Percentiles rank a stretch among this genome's conserved stretches.
These are phyloP conservation scores for Melinopterus prodromus DNA, from an alignment of 2,888 invertebrate species.

Conservation along the genomic window DNA sequence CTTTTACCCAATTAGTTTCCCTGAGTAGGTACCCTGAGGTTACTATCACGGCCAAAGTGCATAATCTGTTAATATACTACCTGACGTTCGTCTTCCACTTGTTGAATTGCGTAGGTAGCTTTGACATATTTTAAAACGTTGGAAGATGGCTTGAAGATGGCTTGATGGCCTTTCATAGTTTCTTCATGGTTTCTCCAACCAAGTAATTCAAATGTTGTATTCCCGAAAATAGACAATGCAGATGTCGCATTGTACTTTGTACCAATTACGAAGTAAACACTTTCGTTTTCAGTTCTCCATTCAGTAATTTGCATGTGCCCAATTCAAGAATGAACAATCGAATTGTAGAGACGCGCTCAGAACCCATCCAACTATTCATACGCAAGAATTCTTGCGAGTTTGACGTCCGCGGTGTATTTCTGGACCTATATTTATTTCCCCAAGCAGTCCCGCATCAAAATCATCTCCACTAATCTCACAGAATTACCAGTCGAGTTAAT, in stretches of 20 bases:
- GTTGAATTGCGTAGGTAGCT: too few species aligned
- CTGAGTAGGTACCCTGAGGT: too few species aligned
- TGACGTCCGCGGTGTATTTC: not conserved
- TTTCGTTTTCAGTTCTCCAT: not conserved
- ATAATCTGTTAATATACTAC: too few species aligned
- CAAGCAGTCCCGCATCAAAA: not conserved
- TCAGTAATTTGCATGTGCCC: not conserved
- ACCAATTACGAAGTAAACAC: not conserved
- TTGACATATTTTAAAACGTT: too few species aligned
- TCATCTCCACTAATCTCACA: not conserved
- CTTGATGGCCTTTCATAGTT: too few species aligned
- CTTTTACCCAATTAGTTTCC: too few species aligned
- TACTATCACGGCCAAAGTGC: too few species aligned
- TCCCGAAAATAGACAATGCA: not conserved
- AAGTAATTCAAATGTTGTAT: too few species aligned
- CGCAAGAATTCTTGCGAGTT: not conserved
- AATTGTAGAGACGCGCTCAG: not conserved
- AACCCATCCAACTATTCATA: not conserved
- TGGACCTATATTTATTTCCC: not conserved
- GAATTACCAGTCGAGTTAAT: constrained; percentile 4
- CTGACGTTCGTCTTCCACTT: too few species aligned
- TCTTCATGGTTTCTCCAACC: too few species aligned
- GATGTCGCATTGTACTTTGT: not conserved
- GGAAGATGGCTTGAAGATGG: too few species aligned
- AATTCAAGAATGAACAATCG: not conserved